Base-by-base conservation (phyloP, 2,888 invertebrate genomes). In the Spisula subtruncata region DNA sequence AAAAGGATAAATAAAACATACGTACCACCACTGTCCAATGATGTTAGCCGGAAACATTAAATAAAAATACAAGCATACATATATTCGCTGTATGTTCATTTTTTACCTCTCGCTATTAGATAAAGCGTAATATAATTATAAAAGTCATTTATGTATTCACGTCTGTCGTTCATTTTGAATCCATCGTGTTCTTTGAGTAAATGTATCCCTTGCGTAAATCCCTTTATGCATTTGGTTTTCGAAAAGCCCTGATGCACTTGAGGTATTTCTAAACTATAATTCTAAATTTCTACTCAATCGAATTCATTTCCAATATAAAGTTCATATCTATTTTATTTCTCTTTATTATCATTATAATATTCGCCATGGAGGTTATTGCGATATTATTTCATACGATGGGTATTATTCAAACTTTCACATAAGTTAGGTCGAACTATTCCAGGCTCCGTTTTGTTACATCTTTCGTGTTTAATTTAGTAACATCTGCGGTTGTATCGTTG, bases 41-140 rank as follows among this genome's bases (percentile, higher is more conserved):
- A 96, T 96, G 97, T 98, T 98, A 97, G 98, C 98, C 97, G 98
- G 98, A 97, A 98, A 98, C 97, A 98, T 98, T 97, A 98, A 98
- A 97, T 98, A 98, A 97, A 98, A 97, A 97, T 98, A 98, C 97
- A 98, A 98, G 97, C 98, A 98, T 97, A 98, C 98, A 97, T 98
- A 97, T 97, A 98, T 98, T 97, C 98, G 97, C 97, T 98, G 98
- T 98, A 98, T 91, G 89, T 92, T 94, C 95, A 96, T 96, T 92
- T 85, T 95, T 89, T 89, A 86, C 84, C 81, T 54, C 54, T 85
- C 71, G 86, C 32, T 18, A 75, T 35, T 35, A 32, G 29, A 35
- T 35, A 29, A 32, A 84, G 35, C 79, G 56, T 85, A 35, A 51
- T 56, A 75, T 85, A 46, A 32, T 18, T 25, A 79, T 56, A 48